Conservation (phyloP, 1,140 invertebrate species). For the Anastatus disparis region DNA sequence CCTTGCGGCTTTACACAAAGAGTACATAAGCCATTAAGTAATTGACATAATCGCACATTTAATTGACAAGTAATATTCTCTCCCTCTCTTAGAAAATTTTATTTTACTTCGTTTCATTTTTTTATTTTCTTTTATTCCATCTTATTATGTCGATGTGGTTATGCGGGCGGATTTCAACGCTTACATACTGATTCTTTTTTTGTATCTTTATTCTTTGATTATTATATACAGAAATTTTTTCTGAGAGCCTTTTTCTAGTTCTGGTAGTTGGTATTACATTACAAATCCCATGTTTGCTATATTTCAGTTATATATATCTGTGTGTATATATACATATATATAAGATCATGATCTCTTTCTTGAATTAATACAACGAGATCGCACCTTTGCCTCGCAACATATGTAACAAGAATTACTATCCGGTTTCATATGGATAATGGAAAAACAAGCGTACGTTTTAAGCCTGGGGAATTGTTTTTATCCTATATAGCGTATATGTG, state of each 20-base stretch:
- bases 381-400: conserved; percentile 1
- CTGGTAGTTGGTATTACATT: conserved; percentile 4
- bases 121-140: too few species aligned
- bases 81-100: not conserved
- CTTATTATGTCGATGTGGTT: not conserved
- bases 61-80: conserved; percentile 14
- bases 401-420: conserved; percentile 30
- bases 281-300: not conserved
- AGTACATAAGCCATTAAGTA: conserved; percentile 2
- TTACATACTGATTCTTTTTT: too few species aligned
- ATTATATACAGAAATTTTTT: not conserved
- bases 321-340: too few species aligned
- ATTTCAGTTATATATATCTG: not conserved
- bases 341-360: too few species aligned
- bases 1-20: not conserved
- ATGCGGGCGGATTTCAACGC: not conserved
- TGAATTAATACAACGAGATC: not conserved
- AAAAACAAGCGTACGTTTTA: conserved; percentile 26
- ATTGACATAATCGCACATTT: conserved; percentile 35
- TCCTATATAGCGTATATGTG: too few species aligned
- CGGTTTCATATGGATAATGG: conserved; percentile 25
- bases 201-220: too few species aligned
- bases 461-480: conserved; percentile 13
- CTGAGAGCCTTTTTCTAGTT: not conserved
- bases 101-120: too few species aligned